Conservation (phyloP, 2,113 vertebrate genomes). For the Callionymus lyra region DNA sequence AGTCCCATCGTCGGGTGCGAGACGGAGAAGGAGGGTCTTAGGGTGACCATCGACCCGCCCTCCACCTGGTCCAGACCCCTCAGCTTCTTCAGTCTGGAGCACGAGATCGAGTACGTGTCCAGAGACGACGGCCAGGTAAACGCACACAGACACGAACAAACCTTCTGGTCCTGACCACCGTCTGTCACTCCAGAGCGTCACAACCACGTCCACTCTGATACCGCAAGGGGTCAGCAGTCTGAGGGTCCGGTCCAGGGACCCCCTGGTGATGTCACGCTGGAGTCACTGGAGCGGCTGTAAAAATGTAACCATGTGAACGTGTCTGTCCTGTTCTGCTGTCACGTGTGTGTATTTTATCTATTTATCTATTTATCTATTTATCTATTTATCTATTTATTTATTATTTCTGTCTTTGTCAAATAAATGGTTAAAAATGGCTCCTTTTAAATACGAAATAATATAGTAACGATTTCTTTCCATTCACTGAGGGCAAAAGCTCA, state of each 20-base stretch:
- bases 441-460: too few species aligned
- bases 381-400: too few species aligned
- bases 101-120: slow-evolving; percentile 54
- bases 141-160: neutral
- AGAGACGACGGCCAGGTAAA: slow-evolving; percentile 51
- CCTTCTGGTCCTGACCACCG: neutral
- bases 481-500: too few species aligned
- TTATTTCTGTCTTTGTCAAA: neutral
- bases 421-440: too few species aligned
- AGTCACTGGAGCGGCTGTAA: slow-evolving; percentile 65
- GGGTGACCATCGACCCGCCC: slow-evolving; percentile 47
- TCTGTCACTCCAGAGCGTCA: slow-evolving; percentile 14
- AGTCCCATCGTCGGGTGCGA: slow-evolving; percentile 35
- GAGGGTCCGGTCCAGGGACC: slow-evolving; percentile 62
- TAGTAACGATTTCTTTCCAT: too few species aligned
- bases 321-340: slow-evolving; percentile 7
- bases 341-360: neutral
- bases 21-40: slow-evolving; percentile 12
- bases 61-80: slow-evolving; percentile 57
- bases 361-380: too few species aligned
- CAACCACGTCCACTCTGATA: slow-evolving; percentile 21
- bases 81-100: slow-evolving; percentile 65
- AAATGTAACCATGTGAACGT: slow-evolving; percentile 57
- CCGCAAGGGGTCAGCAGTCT: slow-evolving; percentile 41
- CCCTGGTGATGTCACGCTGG: slow-evolving; percentile 55